These are phyloP conservation scores for Pheucticus melanocephalus DNA, from an alignment of 2,113 vertebrate species.

Conservation along the genomic window DNA sequence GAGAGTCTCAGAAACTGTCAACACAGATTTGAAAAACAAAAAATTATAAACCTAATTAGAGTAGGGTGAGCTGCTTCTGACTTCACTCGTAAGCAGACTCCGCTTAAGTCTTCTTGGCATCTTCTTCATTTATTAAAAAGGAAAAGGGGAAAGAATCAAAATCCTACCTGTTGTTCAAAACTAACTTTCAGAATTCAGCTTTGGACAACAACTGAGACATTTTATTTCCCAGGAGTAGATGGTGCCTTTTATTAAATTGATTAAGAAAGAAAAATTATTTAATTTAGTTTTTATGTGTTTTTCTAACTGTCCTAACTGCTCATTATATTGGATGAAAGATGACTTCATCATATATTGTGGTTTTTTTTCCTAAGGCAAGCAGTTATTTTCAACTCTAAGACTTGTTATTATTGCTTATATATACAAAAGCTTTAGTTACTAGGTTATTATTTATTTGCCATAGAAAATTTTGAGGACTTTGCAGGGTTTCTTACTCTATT, in stretches of 20 bases:
- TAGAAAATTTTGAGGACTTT: neutral
- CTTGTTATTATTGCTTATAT: neutral
- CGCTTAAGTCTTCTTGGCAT: neutral
- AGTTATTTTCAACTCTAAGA: neutral
- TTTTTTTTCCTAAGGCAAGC: neutral
- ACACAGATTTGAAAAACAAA: neutral
- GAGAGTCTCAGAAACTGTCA: neutral
- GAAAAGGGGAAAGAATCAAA: neutral
- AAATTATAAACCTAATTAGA: neutral
- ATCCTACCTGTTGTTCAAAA: neutral
- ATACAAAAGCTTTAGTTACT: neutral
- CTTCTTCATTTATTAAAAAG: neutral
- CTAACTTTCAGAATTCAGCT: neutral
- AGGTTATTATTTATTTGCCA: neutral
- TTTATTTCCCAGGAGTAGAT: neutral
- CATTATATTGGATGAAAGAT: slow-evolving; percentile 26
- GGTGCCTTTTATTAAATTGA: neutral
- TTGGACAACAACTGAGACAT: neutral
- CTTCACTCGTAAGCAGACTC: neutral
- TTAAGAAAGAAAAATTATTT: neutral
- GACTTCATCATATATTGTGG: neutral
- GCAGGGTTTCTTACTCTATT: neutral
- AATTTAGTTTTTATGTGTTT: slow-evolving; percentile 2
- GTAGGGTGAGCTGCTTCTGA: neutral
- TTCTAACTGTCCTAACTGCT: slow-evolving; percentile 1